A percentile compares a stretch with the other conserved stretches of the same genome.
Evolutionary conservation across 2,797 vertebrate genomes (phyloP).

Genomic region (Morelia viridis): DNA sequence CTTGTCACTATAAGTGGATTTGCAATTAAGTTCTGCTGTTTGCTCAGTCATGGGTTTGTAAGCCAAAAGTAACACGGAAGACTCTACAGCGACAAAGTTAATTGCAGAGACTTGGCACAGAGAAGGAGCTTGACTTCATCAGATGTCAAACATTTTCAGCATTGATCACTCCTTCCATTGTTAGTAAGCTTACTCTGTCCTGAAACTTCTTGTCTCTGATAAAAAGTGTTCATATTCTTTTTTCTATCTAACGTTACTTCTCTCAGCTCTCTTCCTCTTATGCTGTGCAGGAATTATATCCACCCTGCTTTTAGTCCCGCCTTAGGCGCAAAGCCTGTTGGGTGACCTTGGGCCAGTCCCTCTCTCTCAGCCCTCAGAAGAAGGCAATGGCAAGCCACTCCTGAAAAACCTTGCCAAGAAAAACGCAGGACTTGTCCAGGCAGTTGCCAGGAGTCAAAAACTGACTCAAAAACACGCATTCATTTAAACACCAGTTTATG

Average conservation of each 20-base stretch:
- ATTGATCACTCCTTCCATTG: not conserved
- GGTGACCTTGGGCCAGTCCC: not conserved
- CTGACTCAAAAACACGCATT: not conserved
- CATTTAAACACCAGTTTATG: not conserved
- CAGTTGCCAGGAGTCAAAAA: not conserved
- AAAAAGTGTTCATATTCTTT: no score
- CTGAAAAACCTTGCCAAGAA: not conserved
- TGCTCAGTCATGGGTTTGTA: not conserved
- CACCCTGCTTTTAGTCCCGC: not conserved
- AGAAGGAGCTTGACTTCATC: not conserved
- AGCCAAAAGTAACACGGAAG: not conserved
- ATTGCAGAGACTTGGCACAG: not conserved
- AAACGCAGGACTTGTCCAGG: not conserved
- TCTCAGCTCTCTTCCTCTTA: not conserved
- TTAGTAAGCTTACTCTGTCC: not conserved
- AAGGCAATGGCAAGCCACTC: not conserved
- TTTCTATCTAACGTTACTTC: not conserved
- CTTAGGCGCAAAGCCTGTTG: not conserved
- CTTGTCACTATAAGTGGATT: not conserved
- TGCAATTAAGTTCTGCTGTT: not conserved
- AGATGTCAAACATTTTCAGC: not conserved
- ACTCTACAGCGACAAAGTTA: not conserved
- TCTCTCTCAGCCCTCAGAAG: not conserved
- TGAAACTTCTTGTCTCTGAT: not conserved
- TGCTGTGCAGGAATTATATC: not conserved